These are phyloP conservation scores for Venustoraphidia nigricollis DNA, from an alignment of 2,888 invertebrate genomes.

Conservation along the genomic window DNA sequence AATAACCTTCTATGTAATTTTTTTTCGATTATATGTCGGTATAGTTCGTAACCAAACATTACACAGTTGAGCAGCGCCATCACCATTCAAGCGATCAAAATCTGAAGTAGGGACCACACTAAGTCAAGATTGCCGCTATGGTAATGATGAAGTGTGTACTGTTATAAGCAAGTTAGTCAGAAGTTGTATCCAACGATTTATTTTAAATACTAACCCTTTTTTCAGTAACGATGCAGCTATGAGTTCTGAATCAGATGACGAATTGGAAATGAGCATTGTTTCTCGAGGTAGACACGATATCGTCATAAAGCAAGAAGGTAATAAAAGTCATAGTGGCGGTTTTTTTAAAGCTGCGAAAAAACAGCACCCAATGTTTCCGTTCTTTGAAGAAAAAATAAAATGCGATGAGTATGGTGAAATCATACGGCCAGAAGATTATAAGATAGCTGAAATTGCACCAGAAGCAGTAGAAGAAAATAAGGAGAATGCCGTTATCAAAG, in stretches of 20 bases:
- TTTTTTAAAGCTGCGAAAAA: slow-evolving; percentile 82
- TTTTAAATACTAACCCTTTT: slow-evolving; percentile 20
- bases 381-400: slow-evolving; percentile 78
- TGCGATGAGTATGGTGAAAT: slow-evolving; percentile 95
- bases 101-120: too few species aligned
- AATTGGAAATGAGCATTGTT: slow-evolving; percentile 70
- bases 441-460: slow-evolving; percentile 53
- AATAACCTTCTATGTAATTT: too few species aligned
- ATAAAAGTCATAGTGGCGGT: slow-evolving; percentile 42
- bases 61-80: too few species aligned
- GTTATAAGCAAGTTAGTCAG: not conserved
- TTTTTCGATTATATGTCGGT: too few species aligned
- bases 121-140: too few species aligned
- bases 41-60: too few species aligned
- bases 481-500: slow-evolving; percentile 46
- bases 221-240: slow-evolving; percentile 49
- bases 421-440: slow-evolving; percentile 83
- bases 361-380: slow-evolving; percentile 94
- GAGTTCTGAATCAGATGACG: slow-evolving; percentile 72
- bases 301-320: slow-evolving; percentile 61
- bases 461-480: slow-evolving; percentile 56
- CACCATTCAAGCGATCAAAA: too few species aligned
- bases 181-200: slow-evolving; percentile 8
- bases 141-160: too few species aligned
- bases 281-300: slow-evolving; percentile 73